These are phyloP conservation scores for Acanthiza pusilla DNA, from an alignment of 2,797 vertebrate species.

Conservation along the genomic window DNA sequence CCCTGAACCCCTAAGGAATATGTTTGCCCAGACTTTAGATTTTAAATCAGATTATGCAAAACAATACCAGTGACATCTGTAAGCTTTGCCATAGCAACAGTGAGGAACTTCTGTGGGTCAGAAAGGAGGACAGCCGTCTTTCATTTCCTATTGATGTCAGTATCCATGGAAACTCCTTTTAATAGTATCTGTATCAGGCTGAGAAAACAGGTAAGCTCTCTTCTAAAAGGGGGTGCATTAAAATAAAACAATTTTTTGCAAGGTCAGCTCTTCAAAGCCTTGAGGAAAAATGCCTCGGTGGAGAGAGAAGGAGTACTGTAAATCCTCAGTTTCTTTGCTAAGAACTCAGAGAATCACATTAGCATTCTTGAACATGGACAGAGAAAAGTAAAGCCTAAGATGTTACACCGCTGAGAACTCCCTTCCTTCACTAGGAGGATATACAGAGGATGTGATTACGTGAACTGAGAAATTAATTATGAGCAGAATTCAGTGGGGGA, in stretches of 20 bases:
- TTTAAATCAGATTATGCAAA: conserved; percentile 14
- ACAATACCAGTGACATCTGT: background rate
- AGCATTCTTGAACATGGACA: conserved; percentile 13
- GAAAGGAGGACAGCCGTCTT: conserved; percentile 66
- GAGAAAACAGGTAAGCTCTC: conserved; percentile 67
- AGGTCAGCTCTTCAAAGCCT: conserved; percentile 68
- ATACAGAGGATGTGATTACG: background rate
- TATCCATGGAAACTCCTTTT: conserved; percentile 75
- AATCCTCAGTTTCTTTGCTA: conserved; percentile 61
- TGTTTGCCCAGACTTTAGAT: background rate
- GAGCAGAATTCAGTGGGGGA: conserved; percentile 27
- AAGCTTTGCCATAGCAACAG: conserved; percentile 46
- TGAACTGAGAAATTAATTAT: conserved; percentile 67
- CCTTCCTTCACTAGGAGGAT: conserved; percentile 29
- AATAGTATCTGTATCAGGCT: conserved; percentile 60
- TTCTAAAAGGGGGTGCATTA: conserved; percentile 64
- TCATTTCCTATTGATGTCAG: conserved; percentile 54
- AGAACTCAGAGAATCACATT: conserved; percentile 60
- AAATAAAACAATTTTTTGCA: conserved; percentile 62
- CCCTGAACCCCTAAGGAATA: background rate
- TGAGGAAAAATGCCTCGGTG: conserved; percentile 50
- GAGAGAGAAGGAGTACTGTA: conserved; percentile 57
- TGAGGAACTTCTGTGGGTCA: conserved; percentile 65
- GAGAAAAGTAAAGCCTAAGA: conserved; percentile 47
- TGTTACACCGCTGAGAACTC: conserved; percentile 35